phyloP scores from a whole-genome alignment of 2,797 vertebrate species.

The Microctenopoma stevenorrisi region DNA sequence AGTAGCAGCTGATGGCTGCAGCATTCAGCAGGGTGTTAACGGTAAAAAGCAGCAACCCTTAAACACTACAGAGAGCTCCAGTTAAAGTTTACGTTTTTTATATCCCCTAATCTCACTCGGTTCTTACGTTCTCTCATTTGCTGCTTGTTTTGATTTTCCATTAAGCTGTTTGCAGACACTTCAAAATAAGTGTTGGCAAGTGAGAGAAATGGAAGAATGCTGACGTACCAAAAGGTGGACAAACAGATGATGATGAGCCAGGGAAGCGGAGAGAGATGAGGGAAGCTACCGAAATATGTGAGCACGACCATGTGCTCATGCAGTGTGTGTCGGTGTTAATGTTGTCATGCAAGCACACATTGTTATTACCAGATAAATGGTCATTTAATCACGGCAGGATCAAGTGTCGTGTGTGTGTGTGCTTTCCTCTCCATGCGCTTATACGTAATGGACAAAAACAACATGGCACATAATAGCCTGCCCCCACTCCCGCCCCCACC shows the following conservation, averaged over 20 bases:
- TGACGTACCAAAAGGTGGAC: slow-evolving; percentile 27
- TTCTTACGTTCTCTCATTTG: not conserved
- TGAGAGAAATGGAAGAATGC: not conserved
- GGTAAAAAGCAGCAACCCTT: no score
- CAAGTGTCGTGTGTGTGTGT: slow-evolving; percentile 2
- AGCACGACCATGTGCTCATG: not conserved
- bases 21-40: not conserved
- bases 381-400: slow-evolving; percentile 9
- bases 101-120: not conserved
- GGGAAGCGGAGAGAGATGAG: slow-evolving; percentile 1
- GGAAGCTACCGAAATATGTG: not conserved
- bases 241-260: slow-evolving; percentile 43
- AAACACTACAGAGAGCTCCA: no score
- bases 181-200: slow-evolving; percentile 9
- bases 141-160: slow-evolving; percentile 16
- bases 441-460: slow-evolving; percentile 27
- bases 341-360: slow-evolving; percentile 19
- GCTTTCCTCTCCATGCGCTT: slow-evolving; percentile 10
- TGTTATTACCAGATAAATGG: slow-evolving; percentile 21
- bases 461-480: slow-evolving; percentile 2
- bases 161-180: slow-evolving; percentile 32
- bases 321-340: slow-evolving; percentile 4
- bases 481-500: not conserved
- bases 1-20: slow-evolving; percentile 1
- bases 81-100: no score